Evolutionary conservation across 2,888 invertebrate species (phyloP), one percentile per base, ranked within the genome.

Genomic region (Philaethria dido): DNA sequence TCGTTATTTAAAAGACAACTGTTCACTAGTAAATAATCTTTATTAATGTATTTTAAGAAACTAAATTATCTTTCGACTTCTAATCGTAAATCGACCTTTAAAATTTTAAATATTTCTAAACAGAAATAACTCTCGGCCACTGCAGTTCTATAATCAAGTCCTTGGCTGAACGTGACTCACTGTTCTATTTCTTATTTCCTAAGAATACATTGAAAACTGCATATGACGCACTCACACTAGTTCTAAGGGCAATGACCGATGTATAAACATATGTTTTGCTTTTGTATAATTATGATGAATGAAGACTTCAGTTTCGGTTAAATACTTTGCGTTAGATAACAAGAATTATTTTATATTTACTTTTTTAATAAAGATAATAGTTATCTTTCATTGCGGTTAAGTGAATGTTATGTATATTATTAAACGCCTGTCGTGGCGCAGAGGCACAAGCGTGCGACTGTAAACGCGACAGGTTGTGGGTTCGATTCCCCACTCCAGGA

Each of bases 151-250:
- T 75, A 75, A 73, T 76, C 69, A 74, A 86, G 87, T 88, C 87
- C 87, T 88, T 88, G 86, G 84, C 80, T 82, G 82, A 83, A 76
- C 68, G 75, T 89, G 88, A 90, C 75, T 89, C 89, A 89, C 76
- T 76, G 77, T 79, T 87, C 89, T 90, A 89, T 89, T 88, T 89
- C 83, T 87, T 87, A 89, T 86, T 89, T 86, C 83, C 89, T 89
- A 88, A 89, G 88, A 89, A 90, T 90, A 90, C 81, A 86, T 83
- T 80, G 84, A 87, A 88, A 91, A 90, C 87, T 90, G 90, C 90
- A 91, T 74, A 80, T 89, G 88, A 88, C 83, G 86, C 89, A 87
- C 80, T 77, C 75, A 78, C 78, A 79, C 78, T 75, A 72, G 74
- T 75, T 77, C 75, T 77, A 71, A 78, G 89, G 84, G 78, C 87